These are phyloP conservation scores for Siniperca scherzeri DNA, from an alignment of 2,797 vertebrate genomes.

Conservation along the genomic window DNA sequence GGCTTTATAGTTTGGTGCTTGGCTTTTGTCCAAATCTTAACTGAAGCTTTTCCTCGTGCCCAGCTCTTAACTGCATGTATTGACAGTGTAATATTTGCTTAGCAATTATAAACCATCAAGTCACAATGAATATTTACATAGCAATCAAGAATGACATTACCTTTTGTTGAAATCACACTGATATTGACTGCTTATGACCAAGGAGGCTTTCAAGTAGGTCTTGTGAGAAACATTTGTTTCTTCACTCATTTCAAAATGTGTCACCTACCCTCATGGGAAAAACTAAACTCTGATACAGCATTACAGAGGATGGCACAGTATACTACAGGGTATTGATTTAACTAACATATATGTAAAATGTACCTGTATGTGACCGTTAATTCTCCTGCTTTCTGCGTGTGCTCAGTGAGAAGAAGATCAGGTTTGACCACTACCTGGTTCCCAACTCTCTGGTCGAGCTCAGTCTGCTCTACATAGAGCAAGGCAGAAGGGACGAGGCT, in stretches of 20 bases:
- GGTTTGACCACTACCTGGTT: slow-evolving; percentile 89
- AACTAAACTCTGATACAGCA: neutral
- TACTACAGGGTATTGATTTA: neutral
- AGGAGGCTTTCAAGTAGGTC: neutral
- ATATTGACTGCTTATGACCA: neutral
- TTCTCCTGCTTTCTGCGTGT: neutral
- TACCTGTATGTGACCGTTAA: neutral
- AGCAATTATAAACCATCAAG: slow-evolving; percentile 12
- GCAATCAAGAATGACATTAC: neutral
- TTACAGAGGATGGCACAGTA: neutral
- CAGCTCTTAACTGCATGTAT: neutral
- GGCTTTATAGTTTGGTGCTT: neutral
- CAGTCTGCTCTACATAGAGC: slow-evolving; percentile 84
- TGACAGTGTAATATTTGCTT: slow-evolving; percentile 35
- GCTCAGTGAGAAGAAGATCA: slow-evolving; percentile 88
- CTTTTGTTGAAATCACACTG: neutral
- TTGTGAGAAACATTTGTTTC: neutral
- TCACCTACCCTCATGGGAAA: neutral
- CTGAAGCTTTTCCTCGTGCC: neutral
- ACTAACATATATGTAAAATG: neutral
- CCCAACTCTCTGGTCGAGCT: slow-evolving; percentile 89
- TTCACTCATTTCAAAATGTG: neutral
- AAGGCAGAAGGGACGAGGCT: slow-evolving; percentile 85
- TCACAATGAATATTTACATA: slow-evolving; percentile 35
- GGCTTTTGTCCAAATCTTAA: neutral